Conservation (phyloP, 2,888 invertebrate species). For the Pseudanteris insignis region DNA sequence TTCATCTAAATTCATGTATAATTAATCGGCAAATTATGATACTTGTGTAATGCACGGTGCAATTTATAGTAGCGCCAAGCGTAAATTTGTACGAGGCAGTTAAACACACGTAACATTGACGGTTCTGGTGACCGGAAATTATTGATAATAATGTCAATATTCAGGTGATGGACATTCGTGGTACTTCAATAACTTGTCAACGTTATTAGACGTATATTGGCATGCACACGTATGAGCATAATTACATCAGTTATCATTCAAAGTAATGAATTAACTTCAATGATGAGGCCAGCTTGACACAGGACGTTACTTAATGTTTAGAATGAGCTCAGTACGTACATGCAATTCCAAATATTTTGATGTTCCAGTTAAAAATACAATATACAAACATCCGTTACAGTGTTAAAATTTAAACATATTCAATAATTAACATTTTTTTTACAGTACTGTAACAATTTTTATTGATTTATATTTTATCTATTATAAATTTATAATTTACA, state of each 20-base stretch:
- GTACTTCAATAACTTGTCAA: conserved; percentile 57
- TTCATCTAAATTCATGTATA: not conserved
- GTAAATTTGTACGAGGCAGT: conserved; percentile 4
- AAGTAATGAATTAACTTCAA: conserved; percentile 1
- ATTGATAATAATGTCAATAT: conserved; percentile 65
- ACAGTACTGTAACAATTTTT: too few relatives aligned
- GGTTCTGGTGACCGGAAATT: conserved; percentile 52
- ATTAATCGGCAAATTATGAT: conserved; percentile 7
- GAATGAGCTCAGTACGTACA: too few relatives aligned
- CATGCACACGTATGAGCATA: conserved; percentile 7
- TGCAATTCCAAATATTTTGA: too few relatives aligned
- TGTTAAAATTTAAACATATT: too few relatives aligned
- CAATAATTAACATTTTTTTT: too few relatives aligned
- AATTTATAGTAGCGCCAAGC: conserved; percentile 6
- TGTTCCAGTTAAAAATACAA: too few relatives aligned
- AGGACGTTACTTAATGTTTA: too few relatives aligned
- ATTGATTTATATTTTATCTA: too few relatives aligned
- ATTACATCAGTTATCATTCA: conserved; percentile 14
- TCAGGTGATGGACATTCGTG: conserved; percentile 58
- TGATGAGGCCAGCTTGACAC: conserved; percentile 1
- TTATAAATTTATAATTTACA: too few relatives aligned
- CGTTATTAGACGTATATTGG: conserved; percentile 59
- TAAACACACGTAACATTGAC: conserved; percentile 17
- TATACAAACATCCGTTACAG: too few relatives aligned
- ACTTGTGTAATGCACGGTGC: conserved; percentile 14